A percentile compares a stretch with the other conserved stretches of the same genome.
Conservation (phyloP, 2,113 vertebrate genomes). For the Camelus bactrianus region DNA sequence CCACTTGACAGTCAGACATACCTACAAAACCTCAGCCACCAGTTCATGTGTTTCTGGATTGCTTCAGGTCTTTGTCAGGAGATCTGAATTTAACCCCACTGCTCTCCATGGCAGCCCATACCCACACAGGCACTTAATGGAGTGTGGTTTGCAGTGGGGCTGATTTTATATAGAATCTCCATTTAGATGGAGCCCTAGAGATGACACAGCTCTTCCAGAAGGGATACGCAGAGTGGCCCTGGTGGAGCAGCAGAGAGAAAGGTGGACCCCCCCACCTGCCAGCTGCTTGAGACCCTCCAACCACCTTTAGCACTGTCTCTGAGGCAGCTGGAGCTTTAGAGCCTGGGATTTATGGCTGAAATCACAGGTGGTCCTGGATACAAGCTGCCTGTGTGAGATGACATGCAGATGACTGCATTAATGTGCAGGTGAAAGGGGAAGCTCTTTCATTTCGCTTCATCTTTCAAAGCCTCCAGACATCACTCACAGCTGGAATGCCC, state of each 20-base stretch:
- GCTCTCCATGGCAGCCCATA: background rate
- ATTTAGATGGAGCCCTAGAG: background rate
- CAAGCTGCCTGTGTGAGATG: background rate
- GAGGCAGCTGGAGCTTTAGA: background rate
- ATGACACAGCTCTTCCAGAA: slow-evolving; percentile 38
- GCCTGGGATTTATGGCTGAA: background rate
- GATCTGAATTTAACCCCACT: background rate
- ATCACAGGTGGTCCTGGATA: no score
- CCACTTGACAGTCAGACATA: background rate
- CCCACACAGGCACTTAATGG: slow-evolving; percentile 51
- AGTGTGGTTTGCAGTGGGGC: slow-evolving; percentile 57
- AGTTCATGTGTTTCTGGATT: background rate
- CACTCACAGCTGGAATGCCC: background rate
- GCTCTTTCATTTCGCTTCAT: background rate
- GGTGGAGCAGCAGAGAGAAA: background rate
- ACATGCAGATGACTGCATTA: background rate
- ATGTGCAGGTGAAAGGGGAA: background rate
- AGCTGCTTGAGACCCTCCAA: background rate
- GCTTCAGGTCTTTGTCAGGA: background rate
- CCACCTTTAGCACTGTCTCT: background rate
- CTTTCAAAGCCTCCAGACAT: background rate
- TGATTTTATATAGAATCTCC: slow-evolving; percentile 55
- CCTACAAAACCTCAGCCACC: background rate
- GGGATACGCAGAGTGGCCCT: background rate
- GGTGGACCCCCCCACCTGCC: background rate